A percentile compares a stretch with the other conserved stretches of the same genome.
phyloP scores from a whole-genome alignment of 2,113 vertebrate species.

The Mystacornis crossleyi region DNA sequence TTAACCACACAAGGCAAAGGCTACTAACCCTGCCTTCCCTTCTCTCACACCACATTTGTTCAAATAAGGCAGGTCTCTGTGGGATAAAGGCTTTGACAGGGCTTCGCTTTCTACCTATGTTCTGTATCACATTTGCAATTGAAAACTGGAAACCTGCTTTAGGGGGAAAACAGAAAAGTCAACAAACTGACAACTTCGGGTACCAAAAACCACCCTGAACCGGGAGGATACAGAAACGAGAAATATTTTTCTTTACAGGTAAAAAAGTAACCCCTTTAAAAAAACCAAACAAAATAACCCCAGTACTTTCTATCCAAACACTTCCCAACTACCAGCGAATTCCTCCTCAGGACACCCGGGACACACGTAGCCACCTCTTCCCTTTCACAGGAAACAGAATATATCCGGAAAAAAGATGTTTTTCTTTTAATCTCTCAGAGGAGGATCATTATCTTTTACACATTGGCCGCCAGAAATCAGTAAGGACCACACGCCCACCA shows the following conservation, averaged over 20 bases:
- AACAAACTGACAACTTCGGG: not conserved
- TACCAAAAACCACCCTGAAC: not conserved
- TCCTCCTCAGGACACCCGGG: not conserved
- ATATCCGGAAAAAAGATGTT: not conserved
- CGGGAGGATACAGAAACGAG: not conserved
- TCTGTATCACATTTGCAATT: not conserved
- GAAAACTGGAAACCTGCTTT: not conserved
- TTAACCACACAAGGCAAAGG: not conserved
- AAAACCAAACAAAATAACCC: not conserved
- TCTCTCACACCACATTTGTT: not conserved
- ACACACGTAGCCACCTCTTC: not conserved
- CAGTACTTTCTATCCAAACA: not conserved
- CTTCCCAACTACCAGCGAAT: not conserved
- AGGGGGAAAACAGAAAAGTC: not conserved
- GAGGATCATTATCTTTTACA: not conserved
- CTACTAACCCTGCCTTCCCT: not conserved
- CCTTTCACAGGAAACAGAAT: not conserved
- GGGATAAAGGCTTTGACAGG: not conserved
- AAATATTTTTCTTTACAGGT: not conserved
- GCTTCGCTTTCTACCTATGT: not conserved
- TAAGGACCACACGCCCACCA: not conserved
- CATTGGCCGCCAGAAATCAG: not conserved
- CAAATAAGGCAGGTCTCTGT: not conserved
- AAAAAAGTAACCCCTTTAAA: not conserved
- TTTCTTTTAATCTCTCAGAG: not conserved